phyloP scores from a whole-genome alignment of 2,797 vertebrate genomes.

The Antrozous pallidus region DNA sequence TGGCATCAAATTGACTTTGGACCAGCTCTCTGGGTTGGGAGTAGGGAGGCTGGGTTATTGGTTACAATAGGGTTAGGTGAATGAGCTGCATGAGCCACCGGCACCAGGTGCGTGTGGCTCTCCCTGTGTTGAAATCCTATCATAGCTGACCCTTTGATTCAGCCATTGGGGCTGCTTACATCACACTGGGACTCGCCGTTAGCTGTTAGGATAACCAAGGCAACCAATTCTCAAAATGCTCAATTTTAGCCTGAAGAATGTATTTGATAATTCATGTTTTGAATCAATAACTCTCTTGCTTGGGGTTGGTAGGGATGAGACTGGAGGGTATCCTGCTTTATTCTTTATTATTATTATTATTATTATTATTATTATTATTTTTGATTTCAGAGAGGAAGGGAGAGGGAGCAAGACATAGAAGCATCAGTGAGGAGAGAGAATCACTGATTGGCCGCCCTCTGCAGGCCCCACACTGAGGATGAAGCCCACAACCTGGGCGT shows the following conservation, averaged over 20 bases:
- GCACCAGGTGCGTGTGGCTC: not conserved
- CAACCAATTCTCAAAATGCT: not conserved
- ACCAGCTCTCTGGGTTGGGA: not conserved
- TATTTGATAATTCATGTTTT: not conserved
- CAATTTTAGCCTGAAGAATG: not conserved
- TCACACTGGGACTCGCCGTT: not conserved
- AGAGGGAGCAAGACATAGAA: no score
- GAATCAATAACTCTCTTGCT: not conserved
- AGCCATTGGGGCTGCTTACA: not conserved
- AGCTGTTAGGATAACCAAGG: constrained; percentile 3
- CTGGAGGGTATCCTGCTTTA: not conserved
- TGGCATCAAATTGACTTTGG: not conserved
- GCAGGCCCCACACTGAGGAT: no score
- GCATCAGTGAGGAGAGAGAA: no score
- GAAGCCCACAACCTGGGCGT: no score
- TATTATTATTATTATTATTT: no score
- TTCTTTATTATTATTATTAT: not conserved
- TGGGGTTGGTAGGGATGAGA: not conserved
- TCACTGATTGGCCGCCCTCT: no score
- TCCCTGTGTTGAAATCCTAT: not conserved
- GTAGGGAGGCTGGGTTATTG: not conserved
- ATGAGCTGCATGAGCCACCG: not conserved
- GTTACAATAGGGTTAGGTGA: not conserved
- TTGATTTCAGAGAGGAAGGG: no score
- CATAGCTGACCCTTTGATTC: not conserved